Percentiles rank a stretch among this genome's conserved stretches.
phyloP scores from a whole-genome alignment of 2,888 invertebrate species.

The Oxycera nigricornis region DNA sequence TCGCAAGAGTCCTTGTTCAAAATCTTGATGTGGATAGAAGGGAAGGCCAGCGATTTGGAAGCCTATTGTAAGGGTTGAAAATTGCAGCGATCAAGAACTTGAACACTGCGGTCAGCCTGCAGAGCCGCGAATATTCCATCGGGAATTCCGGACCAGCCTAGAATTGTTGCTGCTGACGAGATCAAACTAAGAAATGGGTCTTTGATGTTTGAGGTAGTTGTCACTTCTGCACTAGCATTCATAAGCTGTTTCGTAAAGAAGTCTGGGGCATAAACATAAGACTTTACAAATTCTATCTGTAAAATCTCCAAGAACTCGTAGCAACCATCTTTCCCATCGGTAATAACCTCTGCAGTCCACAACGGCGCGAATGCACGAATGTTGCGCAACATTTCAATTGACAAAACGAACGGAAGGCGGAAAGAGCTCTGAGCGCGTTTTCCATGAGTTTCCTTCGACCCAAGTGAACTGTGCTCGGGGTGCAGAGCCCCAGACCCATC shows the following conservation, averaged over 20 bases:
- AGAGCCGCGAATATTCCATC: neutral
- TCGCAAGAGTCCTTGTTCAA: neutral
- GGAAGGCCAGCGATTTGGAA: neutral
- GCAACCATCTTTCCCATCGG: neutral
- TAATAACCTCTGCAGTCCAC: neutral
- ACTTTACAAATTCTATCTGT: neutral
- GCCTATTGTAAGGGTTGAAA: neutral
- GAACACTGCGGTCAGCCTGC: neutral
- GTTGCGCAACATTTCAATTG: conserved; percentile 45
- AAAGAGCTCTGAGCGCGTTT: conserved; percentile 40
- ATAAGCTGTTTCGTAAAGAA: neutral
- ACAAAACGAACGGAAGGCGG: conserved; percentile 45
- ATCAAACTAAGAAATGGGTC: too few relatives aligned
- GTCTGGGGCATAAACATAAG: neutral
- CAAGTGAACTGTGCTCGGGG: conserved; percentile 6
- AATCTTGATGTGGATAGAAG: neutral
- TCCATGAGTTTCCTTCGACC: conserved; percentile 17
- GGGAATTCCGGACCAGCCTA: too few relatives aligned
- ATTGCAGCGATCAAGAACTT: neutral
- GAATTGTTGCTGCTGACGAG: too few relatives aligned
- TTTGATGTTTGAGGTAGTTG: too few relatives aligned
- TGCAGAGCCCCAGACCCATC: neutral
- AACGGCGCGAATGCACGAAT: conserved; percentile 5
- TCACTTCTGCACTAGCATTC: too few relatives aligned
- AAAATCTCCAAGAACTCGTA: neutral